Base-by-base conservation (phyloP, 2,888 invertebrate genomes). In the Drosophila cognata region DNA sequence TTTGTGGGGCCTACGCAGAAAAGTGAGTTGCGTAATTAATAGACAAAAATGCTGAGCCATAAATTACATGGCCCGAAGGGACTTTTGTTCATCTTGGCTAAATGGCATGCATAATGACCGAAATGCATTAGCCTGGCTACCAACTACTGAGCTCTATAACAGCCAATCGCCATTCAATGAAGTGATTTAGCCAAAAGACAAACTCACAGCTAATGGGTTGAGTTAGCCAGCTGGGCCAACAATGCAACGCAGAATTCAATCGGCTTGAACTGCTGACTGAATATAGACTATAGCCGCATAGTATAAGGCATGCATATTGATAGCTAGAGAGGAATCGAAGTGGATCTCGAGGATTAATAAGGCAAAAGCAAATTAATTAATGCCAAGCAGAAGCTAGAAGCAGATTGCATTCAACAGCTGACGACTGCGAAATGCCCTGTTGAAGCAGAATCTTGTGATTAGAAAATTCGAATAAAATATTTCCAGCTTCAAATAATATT, bases 1-100 rank as follows among this genome's bases (percentile, higher is more conserved):
- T 52, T 35, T 58, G 60, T 46, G 50, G 50, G 11, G 29, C 38
- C 46, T 16, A 46, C 50, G 41, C 46, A 41, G 41, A 56, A 28
- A 38, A 35, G 53, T 56, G 64, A 71, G 35, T 62, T 43, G 64
- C 75, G 74, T 82, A 84, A 87, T 82, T 87, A 87, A 84, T 84
- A 71, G 74, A 35, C 71, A 70, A 48, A 62, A 79, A 75, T 73
- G 69, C 58, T 48, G 57, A 72, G 67, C 56, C 51, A 75, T 87
- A 79, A 84, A 84, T 84, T 84, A 69, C 59, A 60, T 46, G 46
- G 28, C 7, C 50, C 41, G 18, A 43, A 43, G 50, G 53, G 50
- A 10, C 61, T 68, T 69, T 58, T 55, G 41, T 66, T 62, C 66
- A 56, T 57, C 41, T 73, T 83, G 75, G 84, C 79, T 87, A 87